Base-by-base conservation (phyloP, 2,113 vertebrate genomes). In the Channa maculata region DNA sequence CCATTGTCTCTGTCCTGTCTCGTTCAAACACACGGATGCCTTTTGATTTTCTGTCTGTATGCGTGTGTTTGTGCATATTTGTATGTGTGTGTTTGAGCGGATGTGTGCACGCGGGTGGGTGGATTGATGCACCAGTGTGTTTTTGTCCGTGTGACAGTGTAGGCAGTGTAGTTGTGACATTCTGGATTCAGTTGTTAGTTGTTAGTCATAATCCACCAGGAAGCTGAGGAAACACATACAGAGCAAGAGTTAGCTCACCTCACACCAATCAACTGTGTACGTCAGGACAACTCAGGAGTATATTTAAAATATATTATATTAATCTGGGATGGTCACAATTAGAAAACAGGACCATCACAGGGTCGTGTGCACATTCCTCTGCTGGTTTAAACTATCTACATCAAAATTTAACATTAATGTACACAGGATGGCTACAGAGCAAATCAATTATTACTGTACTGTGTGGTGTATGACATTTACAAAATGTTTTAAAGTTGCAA, bases 141-240 rank as follows among this genome's bases (percentile, higher is more conserved):
- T 69, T 81, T 69, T 75, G 85, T 90, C 80, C 52, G 24, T 83
- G 82, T 80, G 84, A 90, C 71, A 77, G 82, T 76, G 91, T 86
- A 83, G 91, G 85, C 85, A 67, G 84, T 24, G 24, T 10, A 34
- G 85, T 82, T 82, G 75, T 77, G 77, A 82, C 79, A 70, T 75
- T 71, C 70, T 65, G 75, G 73, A 53, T 83, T 88, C 65, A 71
- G 58, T 72, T 65, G 80, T 95, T 96, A 96, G 93, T 96, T 97
- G 90, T 96, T 97, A 91, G 96, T 96, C 95, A 97, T 94, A 85
- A 97, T 96, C 97, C 97, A 98, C 97, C 97, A 98, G 77, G 96
- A 98, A 41, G 96, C 97, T 98, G 93, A 24, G 44, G 87, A 87
- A 87, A 92, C 34, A 84, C 8, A 58, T 0, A 64, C 4, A 72